Evolutionary conservation across 1,140 invertebrate genomes (phyloP).

Genomic region (Bombus pyrosoma): DNA sequence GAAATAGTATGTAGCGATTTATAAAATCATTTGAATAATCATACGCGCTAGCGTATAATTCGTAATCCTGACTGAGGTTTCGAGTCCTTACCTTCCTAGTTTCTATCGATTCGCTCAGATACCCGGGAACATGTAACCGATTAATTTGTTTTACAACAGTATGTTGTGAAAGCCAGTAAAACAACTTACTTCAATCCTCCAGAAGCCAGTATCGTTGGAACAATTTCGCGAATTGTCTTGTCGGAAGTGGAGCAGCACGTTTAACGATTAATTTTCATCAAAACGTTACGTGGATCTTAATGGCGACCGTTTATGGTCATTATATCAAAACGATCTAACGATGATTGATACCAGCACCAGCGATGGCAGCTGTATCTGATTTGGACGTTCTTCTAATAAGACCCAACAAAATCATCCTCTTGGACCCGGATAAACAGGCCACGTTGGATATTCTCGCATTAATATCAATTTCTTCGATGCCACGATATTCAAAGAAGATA

Average conservation of each 20-base stretch:
- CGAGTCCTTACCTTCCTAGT: background rate
- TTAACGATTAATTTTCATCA: constrained; percentile 16
- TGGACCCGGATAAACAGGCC: background rate
- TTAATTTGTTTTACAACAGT: background rate
- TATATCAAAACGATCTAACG: constrained; percentile 4
- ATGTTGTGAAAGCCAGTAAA: too few species aligned
- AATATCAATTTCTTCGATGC: constrained; percentile 29
- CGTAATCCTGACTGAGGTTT: background rate
- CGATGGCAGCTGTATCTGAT: background rate
- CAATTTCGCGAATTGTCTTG: background rate
- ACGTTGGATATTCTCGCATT: background rate
- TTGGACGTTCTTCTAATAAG: background rate
- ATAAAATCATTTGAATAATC: constrained; percentile 1
- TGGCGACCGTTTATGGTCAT: background rate
- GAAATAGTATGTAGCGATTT: background rate
- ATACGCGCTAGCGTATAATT: background rate
- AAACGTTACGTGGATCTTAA: background rate
- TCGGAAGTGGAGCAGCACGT: background rate
- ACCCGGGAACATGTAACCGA: background rate
- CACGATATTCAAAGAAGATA: background rate
- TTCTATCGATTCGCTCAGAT: background rate
- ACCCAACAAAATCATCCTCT: background rate
- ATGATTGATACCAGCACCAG: constrained; percentile 29
- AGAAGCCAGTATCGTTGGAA: background rate
- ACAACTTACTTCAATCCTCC: background rate